These are phyloP conservation scores for Parnassius apollo DNA, from an alignment of 2,888 invertebrate genomes.

Conservation along the genomic window DNA sequence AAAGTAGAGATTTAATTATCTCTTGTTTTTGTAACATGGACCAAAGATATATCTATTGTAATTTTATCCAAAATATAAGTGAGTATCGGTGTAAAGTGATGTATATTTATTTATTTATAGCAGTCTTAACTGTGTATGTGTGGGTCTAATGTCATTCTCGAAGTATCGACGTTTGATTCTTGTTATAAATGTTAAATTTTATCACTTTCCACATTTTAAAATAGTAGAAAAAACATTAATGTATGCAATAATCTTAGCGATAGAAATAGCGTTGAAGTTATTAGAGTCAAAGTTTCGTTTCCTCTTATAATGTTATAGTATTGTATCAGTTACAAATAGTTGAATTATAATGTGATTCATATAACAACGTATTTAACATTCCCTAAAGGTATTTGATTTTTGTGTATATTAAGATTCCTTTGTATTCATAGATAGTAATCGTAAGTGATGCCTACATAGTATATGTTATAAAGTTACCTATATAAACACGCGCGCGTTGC, in stretches of 20 bases:
- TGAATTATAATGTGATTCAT: constrained; percentile 30
- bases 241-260: constrained; percentile 35
- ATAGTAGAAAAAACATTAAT: constrained; percentile 36
- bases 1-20: constrained; percentile 27
- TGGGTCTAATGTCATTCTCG: constrained; percentile 42
- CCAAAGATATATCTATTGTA: constrained; percentile 48
- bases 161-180: constrained; percentile 48
- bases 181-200: constrained; percentile 73
- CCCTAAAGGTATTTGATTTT: constrained; percentile 54
- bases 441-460: constrained; percentile 45
- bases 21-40: constrained; percentile 47
- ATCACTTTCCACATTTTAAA: constrained; percentile 56
- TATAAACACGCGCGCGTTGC: constrained; percentile 65
- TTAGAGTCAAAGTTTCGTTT: constrained; percentile 21
- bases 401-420: constrained; percentile 62
- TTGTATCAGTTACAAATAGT: constrained; percentile 20
- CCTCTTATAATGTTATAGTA: constrained; percentile 8
- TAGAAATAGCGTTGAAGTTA: constrained; percentile 43
- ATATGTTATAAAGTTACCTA: constrained; percentile 67
- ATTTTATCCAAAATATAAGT: constrained; percentile 17
- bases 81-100: constrained; percentile 6
- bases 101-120: constrained; percentile 26
- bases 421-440: constrained; percentile 50
- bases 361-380: constrained; percentile 50
- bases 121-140: constrained; percentile 31